Evolutionary conservation across 53 echinoderm and acorn worm species (phyloP), one percentile per base, ranked within the genome.

Genomic region (Echinarachnius parma): DNA sequence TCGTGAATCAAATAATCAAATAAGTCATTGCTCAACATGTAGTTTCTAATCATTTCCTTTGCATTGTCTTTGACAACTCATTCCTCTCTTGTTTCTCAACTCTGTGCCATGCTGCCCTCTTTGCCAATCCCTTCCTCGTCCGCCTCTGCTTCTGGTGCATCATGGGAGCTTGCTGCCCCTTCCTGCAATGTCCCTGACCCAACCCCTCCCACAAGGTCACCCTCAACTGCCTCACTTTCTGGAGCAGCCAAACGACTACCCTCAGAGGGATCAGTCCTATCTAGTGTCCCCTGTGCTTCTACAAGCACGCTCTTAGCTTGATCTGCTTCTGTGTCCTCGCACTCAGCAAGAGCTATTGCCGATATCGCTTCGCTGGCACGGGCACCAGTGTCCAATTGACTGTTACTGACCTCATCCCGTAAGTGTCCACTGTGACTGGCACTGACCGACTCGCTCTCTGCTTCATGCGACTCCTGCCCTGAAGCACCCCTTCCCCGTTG

Each of bases 271-370:
- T 8, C 52, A 68, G 68, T 68, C 34, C 68, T 68, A 32, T 68
- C 9, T 23, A 26, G 11, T 45, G 46, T 45, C 27, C 64, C 66
- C 31, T 31, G 33, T 21, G 34, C 1, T 9, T 50, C 68, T 31
- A 31, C 68, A 20, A 34, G 29, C 21, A 49, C 68, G 52, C 31
- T 68, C 52, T 52, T 37, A 19, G 74, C 74, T 44, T 72, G 74
- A 39, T 72, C 74, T 25, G 74, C 74, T 57, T 72, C 74, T 5
- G 74, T 72, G 29, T 72, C 74, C 45, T 72, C 74, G 19, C 74
- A 72, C 32, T 69, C 69, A 31, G 13, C 69, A 28, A 30, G 50
- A 32, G 33, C 35, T 31, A 32, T 7, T 7, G 55, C 74, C 74
- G 36, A 37, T 9, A 15, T 14, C 33, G 34, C 30, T 4, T 29